Base-by-base conservation (phyloP, 37 sponge, comb jelly and placozoan genomes). In the Petrosia ficiformis region DNA sequence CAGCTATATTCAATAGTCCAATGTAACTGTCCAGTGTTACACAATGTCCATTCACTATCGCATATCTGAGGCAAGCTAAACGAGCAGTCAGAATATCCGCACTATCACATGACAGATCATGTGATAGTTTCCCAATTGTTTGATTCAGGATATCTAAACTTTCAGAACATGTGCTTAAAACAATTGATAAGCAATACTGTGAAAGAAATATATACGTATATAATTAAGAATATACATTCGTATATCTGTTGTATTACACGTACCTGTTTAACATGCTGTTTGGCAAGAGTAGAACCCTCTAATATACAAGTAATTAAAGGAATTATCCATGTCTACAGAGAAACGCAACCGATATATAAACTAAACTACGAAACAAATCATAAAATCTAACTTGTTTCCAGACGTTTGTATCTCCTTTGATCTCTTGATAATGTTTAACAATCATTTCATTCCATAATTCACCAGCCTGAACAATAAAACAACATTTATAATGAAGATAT, bases 401-500 rank as follows among this genome's bases (percentile, higher is more conserved):
- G 14, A 19, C 16, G 10, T 21, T 36, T 3, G n/a, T 19, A 3
- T 21, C 42, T 42, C 34, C n/a, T n/a, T n/a, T n/a, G n/a, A n/a
- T 35, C 70, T 76, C 66, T 57, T 19, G 39, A 43, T 28, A 77
- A 32, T 89, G 85, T 16, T 73, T 48, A 26, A 21, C 21, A 36
- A 77, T 71, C 54, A 84, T 57, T 22, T 57, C 33, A 19, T 41
- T 56, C 90, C 90, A 89, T n/a, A 89, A 35, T 1, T 84, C 85
- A 31, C 85, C 90, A 65, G 90, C 85, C 90, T 89, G 38, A 10
- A 21, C 19, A 14, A 68, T 28, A 4, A 39, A 32, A 32, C 37
- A 14, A 36, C 22, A 36, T 32, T 32, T 40, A 68, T 28, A 68
- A 8, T 64, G n/a, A 10, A 22, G 11, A 16, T 29, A 30, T 64